These are phyloP conservation scores for Struthidea cinerea DNA, from an alignment of 2,113 vertebrate species.

Conservation along the genomic window DNA sequence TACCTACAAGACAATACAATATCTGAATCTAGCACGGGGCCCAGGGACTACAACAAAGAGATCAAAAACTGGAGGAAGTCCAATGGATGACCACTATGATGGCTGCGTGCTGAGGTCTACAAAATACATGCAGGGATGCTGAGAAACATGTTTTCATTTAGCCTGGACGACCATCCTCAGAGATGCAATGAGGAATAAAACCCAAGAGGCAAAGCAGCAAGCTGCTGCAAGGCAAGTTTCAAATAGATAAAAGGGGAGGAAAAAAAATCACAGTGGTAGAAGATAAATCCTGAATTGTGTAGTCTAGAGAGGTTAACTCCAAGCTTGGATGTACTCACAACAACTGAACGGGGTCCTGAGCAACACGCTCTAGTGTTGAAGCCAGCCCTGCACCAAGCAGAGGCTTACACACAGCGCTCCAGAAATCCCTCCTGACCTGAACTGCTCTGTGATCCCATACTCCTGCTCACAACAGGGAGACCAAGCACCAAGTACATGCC, in stretches of 20 bases:
- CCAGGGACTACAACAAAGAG: neutral
- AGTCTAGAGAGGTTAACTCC: neutral
- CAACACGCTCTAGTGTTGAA: fast-evolving
- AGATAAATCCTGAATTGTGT: neutral
- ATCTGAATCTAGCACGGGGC: neutral
- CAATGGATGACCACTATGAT: fast-evolving
- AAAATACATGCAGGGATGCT: neutral
- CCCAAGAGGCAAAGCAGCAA: neutral
- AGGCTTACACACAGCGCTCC: neutral
- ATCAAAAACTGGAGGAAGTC: neutral
- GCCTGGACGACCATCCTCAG: neutral
- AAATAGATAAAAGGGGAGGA: neutral
- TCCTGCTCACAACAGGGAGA: neutral
- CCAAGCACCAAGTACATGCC: neutral
- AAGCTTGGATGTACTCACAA: neutral
- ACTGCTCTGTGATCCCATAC: neutral
- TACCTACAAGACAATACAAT: neutral
- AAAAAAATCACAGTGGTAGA: neutral
- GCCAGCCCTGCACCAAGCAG: neutral
- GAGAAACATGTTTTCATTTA: neutral
- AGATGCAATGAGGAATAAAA: neutral
- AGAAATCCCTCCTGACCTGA: neutral
- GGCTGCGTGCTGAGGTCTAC: neutral
- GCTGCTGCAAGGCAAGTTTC: neutral
- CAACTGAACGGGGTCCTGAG: neutral